Percentiles rank a stretch among this genome's conserved stretches.
Evolutionary conservation across 2,113 vertebrate species (phyloP).

Genomic region (Peucedramus taeniatus): DNA sequence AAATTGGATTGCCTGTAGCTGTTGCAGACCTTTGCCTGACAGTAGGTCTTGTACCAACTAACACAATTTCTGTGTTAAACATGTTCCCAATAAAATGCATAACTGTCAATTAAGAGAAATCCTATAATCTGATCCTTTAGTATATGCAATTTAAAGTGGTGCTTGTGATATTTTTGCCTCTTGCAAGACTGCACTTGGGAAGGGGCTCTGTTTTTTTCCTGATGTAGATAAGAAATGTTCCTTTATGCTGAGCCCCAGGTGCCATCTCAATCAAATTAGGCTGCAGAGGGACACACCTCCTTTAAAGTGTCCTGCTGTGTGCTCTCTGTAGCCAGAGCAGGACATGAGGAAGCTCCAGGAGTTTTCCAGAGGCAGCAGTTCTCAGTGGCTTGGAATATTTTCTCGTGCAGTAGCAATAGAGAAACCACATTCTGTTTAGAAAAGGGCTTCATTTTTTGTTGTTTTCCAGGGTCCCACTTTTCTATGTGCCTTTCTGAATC

Average conservation of each 20-base stretch:
- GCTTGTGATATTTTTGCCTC: neutral
- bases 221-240: neutral
- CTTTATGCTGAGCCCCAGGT: neutral
- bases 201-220: neutral
- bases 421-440: neutral
- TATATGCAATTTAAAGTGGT: neutral
- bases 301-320: neutral
- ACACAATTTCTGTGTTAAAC: conserved; percentile 34
- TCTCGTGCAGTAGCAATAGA: neutral
- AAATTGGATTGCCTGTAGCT: conserved; percentile 38
- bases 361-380: neutral
- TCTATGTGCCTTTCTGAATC: neutral
- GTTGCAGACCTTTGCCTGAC: conserved; percentile 57
- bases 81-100: conserved; percentile 48
- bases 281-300: neutral
- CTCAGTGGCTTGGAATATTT: neutral
- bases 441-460: neutral
- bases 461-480: neutral
- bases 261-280: neutral
- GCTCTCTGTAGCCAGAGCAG: neutral
- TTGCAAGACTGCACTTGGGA: neutral
- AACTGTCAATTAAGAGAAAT: conserved; percentile 54
- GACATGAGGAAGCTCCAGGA: neutral
- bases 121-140: neutral
- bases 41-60: neutral